A percentile compares a stretch with the other conserved stretches of the same genome.
These are phyloP conservation scores for Pungitius pungitius DNA, from an alignment of 2,113 vertebrate species.

Conservation along the genomic window DNA sequence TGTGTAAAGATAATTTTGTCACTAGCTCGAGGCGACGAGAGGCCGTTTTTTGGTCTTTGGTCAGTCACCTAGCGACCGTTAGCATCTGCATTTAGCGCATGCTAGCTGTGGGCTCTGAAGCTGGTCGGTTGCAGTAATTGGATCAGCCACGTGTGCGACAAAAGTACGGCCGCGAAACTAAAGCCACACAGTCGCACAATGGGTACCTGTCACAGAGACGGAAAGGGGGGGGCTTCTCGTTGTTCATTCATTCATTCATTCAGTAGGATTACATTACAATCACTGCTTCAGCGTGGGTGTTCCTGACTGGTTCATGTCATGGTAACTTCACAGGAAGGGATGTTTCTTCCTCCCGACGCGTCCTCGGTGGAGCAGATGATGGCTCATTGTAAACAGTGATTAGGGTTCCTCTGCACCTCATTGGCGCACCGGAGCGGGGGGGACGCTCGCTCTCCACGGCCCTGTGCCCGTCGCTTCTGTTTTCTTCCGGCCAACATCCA, in stretches of 20 bases:
- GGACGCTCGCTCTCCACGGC: neutral
- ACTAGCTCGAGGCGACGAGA: too few relatives aligned
- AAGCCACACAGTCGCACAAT: neutral
- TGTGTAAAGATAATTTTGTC: too few relatives aligned
- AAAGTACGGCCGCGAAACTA: neutral
- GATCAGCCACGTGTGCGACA: neutral
- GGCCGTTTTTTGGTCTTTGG: too few relatives aligned
- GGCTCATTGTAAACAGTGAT: conserved; percentile 35
- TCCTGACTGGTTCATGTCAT: conserved; percentile 28
- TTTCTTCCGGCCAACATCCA: neutral
- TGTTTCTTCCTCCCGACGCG: neutral
- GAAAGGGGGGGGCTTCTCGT: neutral
- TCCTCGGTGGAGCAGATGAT: conserved; percentile 6
- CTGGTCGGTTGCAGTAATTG: neutral
- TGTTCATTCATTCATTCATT: conserved; percentile 32
- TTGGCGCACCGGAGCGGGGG: conserved; percentile 15
- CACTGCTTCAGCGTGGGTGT: conserved; percentile 11
- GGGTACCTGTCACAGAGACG: conserved; percentile 19
- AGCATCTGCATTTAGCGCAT: neutral
- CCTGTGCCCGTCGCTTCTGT: neutral
- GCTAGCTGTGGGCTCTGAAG: neutral
- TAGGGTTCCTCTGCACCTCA: neutral
- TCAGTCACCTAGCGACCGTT: neutral
- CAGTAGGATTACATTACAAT: conserved; percentile 28
- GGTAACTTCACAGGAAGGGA: conserved; percentile 36